A percentile compares a stretch with the other conserved stretches of the same genome.
Conservation (phyloP, 64 coral and sea anemone species). For the Montipora foliosa region DNA sequence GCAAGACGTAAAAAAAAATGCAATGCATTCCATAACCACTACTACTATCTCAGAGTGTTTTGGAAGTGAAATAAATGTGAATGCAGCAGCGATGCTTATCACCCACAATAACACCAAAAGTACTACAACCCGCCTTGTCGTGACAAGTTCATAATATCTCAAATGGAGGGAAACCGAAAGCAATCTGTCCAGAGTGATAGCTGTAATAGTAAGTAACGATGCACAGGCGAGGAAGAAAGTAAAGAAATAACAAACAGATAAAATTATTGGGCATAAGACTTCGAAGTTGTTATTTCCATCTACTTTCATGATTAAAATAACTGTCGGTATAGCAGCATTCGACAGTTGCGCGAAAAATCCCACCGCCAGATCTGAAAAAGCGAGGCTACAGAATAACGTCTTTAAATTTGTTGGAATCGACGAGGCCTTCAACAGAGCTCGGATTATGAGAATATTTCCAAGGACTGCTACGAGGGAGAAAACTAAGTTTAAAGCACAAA, state of each 20-base stretch:
- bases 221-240: not conserved
- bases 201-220: conserved; percentile 10
- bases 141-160: conserved; percentile 15
- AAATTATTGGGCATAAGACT: not conserved
- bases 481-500: not conserved
- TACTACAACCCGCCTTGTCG: not conserved
- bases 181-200: conserved; percentile 20
- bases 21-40: not conserved
- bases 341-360: not conserved
- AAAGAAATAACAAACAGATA: not conserved
- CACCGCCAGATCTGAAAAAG: not conserved
- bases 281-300: not conserved
- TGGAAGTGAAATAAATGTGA: not conserved
- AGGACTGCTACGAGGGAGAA: not conserved
- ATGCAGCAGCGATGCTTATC: not conserved
- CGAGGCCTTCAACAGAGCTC: not conserved
- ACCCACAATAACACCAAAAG: conserved; percentile 1
- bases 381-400: not conserved
- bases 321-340: not conserved
- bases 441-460: not conserved
- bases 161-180: conserved; percentile 11
- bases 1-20: not conserved
- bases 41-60: not conserved
- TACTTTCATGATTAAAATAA: not conserved
- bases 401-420: not conserved